Evolutionary conservation across 2,113 vertebrate genomes (phyloP), one percentile per base, ranked within the genome.

Genomic region (Cottus gobio): DNA sequence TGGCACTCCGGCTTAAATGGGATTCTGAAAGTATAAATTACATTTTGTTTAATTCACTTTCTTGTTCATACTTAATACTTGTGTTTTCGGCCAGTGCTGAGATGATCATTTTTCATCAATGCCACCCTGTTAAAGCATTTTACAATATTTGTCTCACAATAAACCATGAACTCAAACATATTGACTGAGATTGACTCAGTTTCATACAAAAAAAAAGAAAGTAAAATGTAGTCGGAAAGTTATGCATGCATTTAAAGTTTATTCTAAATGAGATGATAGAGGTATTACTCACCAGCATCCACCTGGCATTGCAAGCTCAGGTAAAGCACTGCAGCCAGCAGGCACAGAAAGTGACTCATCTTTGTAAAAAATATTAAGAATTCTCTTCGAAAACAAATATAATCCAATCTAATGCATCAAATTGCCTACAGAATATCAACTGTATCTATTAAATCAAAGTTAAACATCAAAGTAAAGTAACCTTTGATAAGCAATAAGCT

Each of bases 331-430:
- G 77, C 46, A 52, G 57, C 52, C 66, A 90, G 37, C 34, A 92
- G 36, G 60, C 72, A 75, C 48, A 91, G 10, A 58, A 76, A 5
- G 42, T 3, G 18, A 18, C 69, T 81, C 89, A 92, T 92, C 24
- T 61, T 78, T 89, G 67, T 3, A 65, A 72, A 44, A 69, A 31
- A 39, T 4, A 48, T n/a, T n/a, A n/a, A n/a, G n/a, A n/a, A n/a
- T n/a, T n/a, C n/a, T n/a, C n/a, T n/a, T n/a, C n/a, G n/a, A n/a
- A n/a, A n/a, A n/a, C 31, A 31, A 31, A 31, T 31, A 31, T 31
- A 31, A 31, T 26, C 1, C 39, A 68, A 31, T 34, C 5, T 4
- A 7, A 68, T 24, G 7, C 12, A 39, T 39, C 6, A 0, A 4
- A 54, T 16, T n/a, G n/a, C 31, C 1, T 7, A n/a, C 3, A 5